phyloP scores from a whole-genome alignment of 2,888 invertebrate genomes.

The Lasioglossum pauxillum region DNA sequence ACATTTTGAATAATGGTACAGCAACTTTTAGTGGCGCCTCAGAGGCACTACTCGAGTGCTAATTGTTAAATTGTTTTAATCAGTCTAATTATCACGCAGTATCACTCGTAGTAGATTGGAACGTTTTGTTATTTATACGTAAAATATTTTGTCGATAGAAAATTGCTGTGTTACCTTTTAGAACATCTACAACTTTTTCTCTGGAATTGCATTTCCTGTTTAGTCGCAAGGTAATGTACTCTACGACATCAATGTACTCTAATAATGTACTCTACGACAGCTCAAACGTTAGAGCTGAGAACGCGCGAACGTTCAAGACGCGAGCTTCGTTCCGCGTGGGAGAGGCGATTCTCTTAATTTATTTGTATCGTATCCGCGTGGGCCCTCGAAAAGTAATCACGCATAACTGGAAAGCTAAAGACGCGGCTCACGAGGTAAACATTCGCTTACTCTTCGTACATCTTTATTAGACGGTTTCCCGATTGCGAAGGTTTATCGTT shows the following conservation, averaged over 20 bases:
- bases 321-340: no score
- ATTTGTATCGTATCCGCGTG: constrained; percentile 12
- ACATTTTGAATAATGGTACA: no score
- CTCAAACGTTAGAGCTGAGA: no score
- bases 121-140: background rate
- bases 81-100: no score
- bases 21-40: no score
- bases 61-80: no score
- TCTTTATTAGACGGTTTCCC: background rate
- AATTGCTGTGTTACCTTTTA: background rate
- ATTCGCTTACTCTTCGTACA: background rate
- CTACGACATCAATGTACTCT: no score
- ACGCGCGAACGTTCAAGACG: background rate
- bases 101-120: background rate
- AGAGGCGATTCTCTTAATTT: background rate
- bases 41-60: no score
- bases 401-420: background rate
- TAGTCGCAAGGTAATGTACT: background rate
- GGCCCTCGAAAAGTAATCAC: background rate
- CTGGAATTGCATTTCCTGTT: background rate
- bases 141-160: no score
- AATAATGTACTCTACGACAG: no score
- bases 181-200: background rate
- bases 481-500: background rate
- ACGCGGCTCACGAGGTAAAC: background rate